Conservation (phyloP, 2,888 invertebrate species). For the Drosophila emarginata region DNA sequence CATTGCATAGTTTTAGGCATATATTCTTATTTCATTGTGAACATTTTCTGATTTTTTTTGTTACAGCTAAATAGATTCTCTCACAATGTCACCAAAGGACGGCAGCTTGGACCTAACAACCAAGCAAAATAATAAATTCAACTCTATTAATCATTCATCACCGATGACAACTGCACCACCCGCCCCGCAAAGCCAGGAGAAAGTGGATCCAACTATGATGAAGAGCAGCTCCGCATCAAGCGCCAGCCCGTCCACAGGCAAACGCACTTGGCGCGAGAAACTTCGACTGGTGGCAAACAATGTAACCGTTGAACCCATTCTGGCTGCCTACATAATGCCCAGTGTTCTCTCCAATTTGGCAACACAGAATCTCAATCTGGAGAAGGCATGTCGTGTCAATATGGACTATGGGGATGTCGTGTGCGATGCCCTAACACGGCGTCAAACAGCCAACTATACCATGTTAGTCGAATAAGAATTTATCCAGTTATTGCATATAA, state of each 20-base stretch:
- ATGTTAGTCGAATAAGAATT: constrained; percentile 80
- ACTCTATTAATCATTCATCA: constrained; percentile 40
- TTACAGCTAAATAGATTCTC: neutral
- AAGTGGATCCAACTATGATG: constrained; percentile 9
- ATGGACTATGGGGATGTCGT: constrained; percentile 88
- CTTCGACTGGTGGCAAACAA: constrained; percentile 83
- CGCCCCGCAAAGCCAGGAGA: constrained; percentile 19
- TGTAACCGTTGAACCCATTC: constrained; percentile 87
- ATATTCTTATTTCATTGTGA: neutral
- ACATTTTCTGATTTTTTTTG: too few species aligned
- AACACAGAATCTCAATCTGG: constrained; percentile 92
- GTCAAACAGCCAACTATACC: constrained; percentile 86
- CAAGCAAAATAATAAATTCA: constrained; percentile 55
- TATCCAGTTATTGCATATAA: neutral
- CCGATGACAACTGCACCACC: neutral
- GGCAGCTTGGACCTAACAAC: constrained; percentile 53
- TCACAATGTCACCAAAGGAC: constrained; percentile 62
- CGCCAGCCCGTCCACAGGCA: neutral
- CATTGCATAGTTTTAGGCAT: constrained; percentile 2
- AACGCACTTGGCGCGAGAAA: constrained; percentile 82
- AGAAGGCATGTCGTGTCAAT: constrained; percentile 93
- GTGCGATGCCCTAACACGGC: constrained; percentile 89
- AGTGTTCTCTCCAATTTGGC: constrained; percentile 88
- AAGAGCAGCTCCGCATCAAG: neutral
- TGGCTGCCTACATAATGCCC: constrained; percentile 86